A percentile compares a stretch with the other conserved stretches of the same genome.
These are phyloP conservation scores for Frieseomelitta varia DNA, from an alignment of 1,140 invertebrate genomes.

Conservation along the genomic window DNA sequence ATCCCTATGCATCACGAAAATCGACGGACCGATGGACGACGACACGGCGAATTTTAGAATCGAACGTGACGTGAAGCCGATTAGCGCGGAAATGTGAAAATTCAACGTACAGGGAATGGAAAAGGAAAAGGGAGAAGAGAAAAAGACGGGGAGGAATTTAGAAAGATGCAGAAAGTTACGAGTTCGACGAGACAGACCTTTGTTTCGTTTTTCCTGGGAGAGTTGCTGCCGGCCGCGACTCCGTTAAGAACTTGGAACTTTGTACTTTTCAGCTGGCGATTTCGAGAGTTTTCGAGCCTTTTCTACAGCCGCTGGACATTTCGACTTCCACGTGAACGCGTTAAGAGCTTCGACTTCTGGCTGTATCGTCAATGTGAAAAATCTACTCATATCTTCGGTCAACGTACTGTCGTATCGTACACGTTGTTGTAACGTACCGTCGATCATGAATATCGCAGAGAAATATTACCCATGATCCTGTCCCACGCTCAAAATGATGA, in stretches of 20 bases:
- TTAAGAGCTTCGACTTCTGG: constrained; percentile 54
- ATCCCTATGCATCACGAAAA: neutral
- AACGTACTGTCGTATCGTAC: constrained; percentile 23
- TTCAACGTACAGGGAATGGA: neutral
- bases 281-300: constrained; percentile 49
- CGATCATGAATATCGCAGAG: constrained; percentile 15
- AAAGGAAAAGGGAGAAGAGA: too few species aligned
- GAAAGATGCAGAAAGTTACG: constrained; percentile 25
- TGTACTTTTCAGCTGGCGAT: constrained; percentile 52
- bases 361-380: constrained; percentile 52
- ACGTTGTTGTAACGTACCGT: constrained; percentile 1
- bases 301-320: constrained; percentile 43
- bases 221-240: constrained; percentile 21
- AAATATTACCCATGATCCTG: constrained; percentile 25
- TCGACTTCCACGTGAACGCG: constrained; percentile 51
- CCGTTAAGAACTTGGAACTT: constrained; percentile 40
- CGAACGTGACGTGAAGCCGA: too few species aligned
- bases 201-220: neutral
- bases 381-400: constrained; percentile 38
- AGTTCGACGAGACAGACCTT: constrained; percentile 22
- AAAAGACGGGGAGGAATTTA: neutral
- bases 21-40: constrained; percentile 8
- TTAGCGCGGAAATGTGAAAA: neutral
- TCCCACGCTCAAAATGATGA: neutral
- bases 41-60: neutral